These are phyloP conservation scores for Druceiella hillmani DNA, from an alignment of 2,888 invertebrate genomes.

Conservation along the genomic window DNA sequence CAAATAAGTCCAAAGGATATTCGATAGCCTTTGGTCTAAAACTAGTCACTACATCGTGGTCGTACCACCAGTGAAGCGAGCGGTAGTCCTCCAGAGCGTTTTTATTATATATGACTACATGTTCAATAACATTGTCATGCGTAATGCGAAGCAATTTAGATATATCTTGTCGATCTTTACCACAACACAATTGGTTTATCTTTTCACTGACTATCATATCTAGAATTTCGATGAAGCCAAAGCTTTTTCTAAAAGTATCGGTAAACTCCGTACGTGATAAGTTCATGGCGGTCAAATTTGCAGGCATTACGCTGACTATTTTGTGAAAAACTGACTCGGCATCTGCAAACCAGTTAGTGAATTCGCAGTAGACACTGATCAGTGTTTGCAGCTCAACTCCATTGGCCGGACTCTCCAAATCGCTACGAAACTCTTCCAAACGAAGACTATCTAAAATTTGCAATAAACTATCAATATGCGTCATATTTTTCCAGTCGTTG, in stretches of 20 bases:
- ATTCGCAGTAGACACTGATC: slow-evolving; percentile 45
- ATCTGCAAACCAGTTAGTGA: slow-evolving; percentile 45
- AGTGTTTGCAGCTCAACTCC: slow-evolving; percentile 40
- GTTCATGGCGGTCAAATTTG: slow-evolving; percentile 36
- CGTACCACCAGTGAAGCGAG: slow-evolving; percentile 56
- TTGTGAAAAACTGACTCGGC: slow-evolving; percentile 46
- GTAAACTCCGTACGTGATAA: slow-evolving; percentile 37
- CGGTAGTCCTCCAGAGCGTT: slow-evolving; percentile 48
- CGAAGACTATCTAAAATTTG: slow-evolving; percentile 49
- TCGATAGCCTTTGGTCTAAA: slow-evolving; percentile 39
- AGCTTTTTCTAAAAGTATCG: slow-evolving; percentile 36
- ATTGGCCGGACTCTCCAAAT: slow-evolving; percentile 39
- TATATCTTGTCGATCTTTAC: too few relatives aligned
- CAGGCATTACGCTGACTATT: slow-evolving; percentile 41
- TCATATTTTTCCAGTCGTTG: slow-evolving; percentile 54
- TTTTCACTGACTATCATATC: slow-evolving; percentile 52
- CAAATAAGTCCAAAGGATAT: slow-evolving; percentile 35
- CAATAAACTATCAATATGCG: slow-evolving; percentile 42
- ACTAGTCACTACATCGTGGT: slow-evolving; percentile 31
- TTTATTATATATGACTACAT: slow-evolving; percentile 54
- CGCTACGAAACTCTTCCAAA: too few relatives aligned
- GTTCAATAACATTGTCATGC: slow-evolving; percentile 42
- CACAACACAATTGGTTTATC: slow-evolving; percentile 40
- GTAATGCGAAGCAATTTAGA: too few relatives aligned
- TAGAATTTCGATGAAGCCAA: slow-evolving; percentile 50